These are phyloP conservation scores for Magallana nippona DNA, from an alignment of 2,888 invertebrate genomes.

Conservation along the genomic window DNA sequence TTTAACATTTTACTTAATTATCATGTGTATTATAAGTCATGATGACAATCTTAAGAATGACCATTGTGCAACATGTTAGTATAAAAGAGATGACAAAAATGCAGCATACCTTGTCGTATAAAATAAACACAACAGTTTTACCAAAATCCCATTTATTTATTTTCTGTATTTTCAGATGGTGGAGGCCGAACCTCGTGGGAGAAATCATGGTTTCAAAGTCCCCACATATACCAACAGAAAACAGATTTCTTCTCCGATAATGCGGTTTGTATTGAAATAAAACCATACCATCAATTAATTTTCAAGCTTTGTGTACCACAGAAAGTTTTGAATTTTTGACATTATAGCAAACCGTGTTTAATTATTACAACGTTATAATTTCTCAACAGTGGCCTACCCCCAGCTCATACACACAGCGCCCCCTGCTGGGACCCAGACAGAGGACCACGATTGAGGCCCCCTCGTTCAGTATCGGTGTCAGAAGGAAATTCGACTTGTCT, in stretches of 20 bases:
- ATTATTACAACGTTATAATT: no score
- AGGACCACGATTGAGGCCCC: slow-evolving; percentile 65
- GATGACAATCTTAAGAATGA: no score
- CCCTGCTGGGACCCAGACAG: slow-evolving; percentile 69
- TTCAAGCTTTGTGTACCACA: no score
- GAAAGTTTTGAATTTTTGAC: no score
- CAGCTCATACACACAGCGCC: slow-evolving; percentile 64
- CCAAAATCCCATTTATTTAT: background rate
- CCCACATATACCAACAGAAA: slow-evolving; percentile 74
- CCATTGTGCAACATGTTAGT: no score
- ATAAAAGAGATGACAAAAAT: no score
- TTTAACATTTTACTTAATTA: no score
- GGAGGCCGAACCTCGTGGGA: slow-evolving; percentile 76
- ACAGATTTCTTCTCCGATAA: slow-evolving; percentile 73
- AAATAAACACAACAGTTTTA: no score
- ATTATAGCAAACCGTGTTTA: no score
- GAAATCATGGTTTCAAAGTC: slow-evolving; percentile 76
- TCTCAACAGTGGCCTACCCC: slow-evolving; percentile 74
- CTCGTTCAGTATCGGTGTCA: slow-evolving; percentile 67
- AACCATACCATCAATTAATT: no score
- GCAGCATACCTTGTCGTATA: no score
- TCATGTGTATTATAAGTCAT: no score
- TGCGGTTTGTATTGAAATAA: slow-evolving; percentile 59
- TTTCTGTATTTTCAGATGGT: slow-evolving; percentile 61
- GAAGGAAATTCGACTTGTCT: slow-evolving; percentile 57